Conservation (phyloP, 2,797 vertebrate genomes). For the Scyliorhinus canicula region DNA sequence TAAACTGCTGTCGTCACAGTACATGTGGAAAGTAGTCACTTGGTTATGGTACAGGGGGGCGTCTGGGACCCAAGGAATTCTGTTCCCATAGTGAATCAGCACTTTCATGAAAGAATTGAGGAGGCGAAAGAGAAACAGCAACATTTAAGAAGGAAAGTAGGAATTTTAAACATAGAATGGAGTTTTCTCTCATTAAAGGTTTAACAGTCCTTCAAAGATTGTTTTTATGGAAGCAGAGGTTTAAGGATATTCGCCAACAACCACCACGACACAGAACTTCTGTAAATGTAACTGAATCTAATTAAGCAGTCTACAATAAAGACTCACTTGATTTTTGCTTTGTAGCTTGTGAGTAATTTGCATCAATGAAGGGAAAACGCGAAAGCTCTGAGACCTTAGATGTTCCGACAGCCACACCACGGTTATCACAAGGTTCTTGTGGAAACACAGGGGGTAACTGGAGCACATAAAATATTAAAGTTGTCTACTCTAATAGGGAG, state of each 20-base stretch:
- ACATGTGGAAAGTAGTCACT: too few species aligned
- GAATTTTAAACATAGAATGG: background rate
- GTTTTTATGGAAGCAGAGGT: background rate
- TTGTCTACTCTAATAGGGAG: background rate
- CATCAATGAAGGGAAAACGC: background rate
- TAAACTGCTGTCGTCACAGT: background rate
- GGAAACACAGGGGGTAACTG: background rate
- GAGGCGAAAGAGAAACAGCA: background rate
- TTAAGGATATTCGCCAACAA: background rate
- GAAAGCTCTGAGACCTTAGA: background rate
- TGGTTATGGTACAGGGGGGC: background rate
- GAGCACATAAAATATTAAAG: constrained; percentile 30
- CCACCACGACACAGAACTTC: background rate
- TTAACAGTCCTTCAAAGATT: background rate
- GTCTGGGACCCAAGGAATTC: background rate
- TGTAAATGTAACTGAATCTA: background rate
- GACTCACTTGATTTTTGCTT: background rate
- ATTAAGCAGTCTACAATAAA: background rate
- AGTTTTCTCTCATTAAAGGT: background rate
- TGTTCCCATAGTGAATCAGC: background rate
- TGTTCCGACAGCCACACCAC: background rate
- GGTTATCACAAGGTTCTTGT: background rate
- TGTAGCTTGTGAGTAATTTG: background rate
- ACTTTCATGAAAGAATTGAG: background rate
- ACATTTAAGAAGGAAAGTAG: background rate